Conservation (phyloP, 2,113 vertebrate genomes). For the Sorex araneus region DNA sequence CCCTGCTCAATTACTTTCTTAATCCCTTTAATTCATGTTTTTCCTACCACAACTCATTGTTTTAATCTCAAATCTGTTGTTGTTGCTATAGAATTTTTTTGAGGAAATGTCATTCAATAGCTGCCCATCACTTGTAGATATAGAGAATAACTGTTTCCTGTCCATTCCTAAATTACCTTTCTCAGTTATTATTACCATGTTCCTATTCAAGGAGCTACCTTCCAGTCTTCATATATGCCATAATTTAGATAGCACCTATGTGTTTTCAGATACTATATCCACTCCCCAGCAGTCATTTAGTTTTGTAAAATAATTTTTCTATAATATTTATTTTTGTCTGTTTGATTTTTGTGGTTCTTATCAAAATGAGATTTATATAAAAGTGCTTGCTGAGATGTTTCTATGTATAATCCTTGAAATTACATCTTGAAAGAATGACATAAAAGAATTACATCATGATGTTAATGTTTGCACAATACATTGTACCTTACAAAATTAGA, state of each 20-base stretch:
- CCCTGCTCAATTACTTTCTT: too few relatives aligned
- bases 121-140: neutral
- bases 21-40: neutral
- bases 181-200: neutral
- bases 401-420: too few relatives aligned
- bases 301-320: neutral
- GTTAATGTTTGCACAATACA: too few relatives aligned
- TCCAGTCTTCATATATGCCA: neutral
- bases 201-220: neutral
- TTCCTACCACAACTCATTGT: neutral
- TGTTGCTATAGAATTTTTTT: neutral
- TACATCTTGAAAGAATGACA: too few relatives aligned
- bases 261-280: neutral
- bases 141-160: neutral
- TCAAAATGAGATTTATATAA: conserved; percentile 4
- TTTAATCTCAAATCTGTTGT: neutral
- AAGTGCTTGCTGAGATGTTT: too few relatives aligned
- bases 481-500: neutral
- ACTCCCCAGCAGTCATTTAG: neutral
- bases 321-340: neutral
- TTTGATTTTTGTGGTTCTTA: neutral
- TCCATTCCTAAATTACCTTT: rapidly evolving
- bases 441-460: too few relatives aligned
- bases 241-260: neutral
- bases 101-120: neutral